phyloP scores from a whole-genome alignment of 2,113 vertebrate genomes.

The Oxygymnocypris stewartii region DNA sequence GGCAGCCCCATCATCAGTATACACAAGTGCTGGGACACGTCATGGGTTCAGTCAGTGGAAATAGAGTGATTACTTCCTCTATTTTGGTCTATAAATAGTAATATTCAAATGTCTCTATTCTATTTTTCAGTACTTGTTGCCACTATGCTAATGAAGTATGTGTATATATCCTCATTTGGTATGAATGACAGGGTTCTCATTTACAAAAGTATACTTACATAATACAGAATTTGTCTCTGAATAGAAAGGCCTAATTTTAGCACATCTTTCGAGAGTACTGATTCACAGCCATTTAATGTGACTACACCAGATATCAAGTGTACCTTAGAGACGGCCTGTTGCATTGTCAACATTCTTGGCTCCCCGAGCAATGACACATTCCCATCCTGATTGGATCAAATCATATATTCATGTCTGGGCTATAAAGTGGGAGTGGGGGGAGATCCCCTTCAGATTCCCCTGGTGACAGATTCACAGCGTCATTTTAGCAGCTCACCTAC shows the following conservation, averaged over 20 bases:
- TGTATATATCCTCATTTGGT: conserved; percentile 34
- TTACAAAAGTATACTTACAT: neutral
- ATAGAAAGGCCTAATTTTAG: neutral
- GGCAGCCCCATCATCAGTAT: neutral
- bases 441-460: conserved; percentile 49
- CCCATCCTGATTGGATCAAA: conserved; percentile 19
- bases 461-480: conserved; percentile 38
- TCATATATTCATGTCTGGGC: conserved; percentile 4
- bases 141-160: conserved; percentile 16
- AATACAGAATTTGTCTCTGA: neutral
- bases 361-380: neutral
- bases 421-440: conserved; percentile 13
- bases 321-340: neutral
- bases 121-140: conserved; percentile 49
- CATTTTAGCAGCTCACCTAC: conserved; percentile 52
- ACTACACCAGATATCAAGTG: neutral
- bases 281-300: neutral
- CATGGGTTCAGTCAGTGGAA: conserved; percentile 52
- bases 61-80: conserved; percentile 54
- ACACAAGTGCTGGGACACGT: conserved; percentile 27
- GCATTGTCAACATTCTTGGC: conserved; percentile 15
- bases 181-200: conserved; percentile 27
- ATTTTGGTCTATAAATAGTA: conserved; percentile 56
- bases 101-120: conserved; percentile 57
- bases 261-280: neutral